phyloP scores from a whole-genome alignment of 2,797 vertebrate genomes.

The Spea hammondii region DNA sequence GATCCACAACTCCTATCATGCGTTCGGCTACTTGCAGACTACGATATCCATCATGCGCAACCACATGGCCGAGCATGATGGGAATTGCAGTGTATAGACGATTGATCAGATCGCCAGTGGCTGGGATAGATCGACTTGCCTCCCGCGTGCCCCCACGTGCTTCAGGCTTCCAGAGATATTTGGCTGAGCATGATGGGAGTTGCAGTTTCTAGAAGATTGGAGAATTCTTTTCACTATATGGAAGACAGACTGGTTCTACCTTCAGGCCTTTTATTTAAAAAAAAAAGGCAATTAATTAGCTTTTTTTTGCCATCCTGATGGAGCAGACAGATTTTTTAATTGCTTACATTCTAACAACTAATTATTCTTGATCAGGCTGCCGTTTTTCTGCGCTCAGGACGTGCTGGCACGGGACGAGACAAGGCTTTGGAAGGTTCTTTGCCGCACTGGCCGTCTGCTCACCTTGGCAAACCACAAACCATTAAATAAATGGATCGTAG shows the following conservation, averaged over 20 bases:
- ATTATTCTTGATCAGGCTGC: constrained; percentile 23
- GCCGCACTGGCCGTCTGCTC: constrained; percentile 6
- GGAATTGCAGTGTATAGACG: too few species aligned
- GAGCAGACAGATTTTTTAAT: constrained; percentile 41
- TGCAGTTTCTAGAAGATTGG: too few species aligned
- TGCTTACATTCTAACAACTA: constrained; percentile 22
- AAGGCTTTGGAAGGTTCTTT: neutral
- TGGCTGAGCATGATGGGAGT: too few species aligned
- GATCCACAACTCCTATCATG: too few species aligned
- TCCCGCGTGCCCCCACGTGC: too few species aligned
- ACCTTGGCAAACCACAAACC: neutral
- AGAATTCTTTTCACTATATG: neutral
- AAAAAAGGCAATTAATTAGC: constrained; percentile 23
- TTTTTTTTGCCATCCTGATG: constrained; percentile 7
- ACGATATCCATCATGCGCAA: too few species aligned
- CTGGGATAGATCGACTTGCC: too few species aligned
- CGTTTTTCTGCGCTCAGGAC: neutral
- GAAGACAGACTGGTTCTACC: neutral
- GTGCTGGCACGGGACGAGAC: constrained; percentile 8
- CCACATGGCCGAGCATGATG: too few species aligned
- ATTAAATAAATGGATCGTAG: constrained; percentile 1
- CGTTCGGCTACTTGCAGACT: too few species aligned
- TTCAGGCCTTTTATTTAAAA: neutral
- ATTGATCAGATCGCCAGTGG: too few species aligned
- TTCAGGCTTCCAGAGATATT: too few species aligned